phyloP scores from a whole-genome alignment of 2,888 invertebrate genomes.

The Altica lythri region DNA sequence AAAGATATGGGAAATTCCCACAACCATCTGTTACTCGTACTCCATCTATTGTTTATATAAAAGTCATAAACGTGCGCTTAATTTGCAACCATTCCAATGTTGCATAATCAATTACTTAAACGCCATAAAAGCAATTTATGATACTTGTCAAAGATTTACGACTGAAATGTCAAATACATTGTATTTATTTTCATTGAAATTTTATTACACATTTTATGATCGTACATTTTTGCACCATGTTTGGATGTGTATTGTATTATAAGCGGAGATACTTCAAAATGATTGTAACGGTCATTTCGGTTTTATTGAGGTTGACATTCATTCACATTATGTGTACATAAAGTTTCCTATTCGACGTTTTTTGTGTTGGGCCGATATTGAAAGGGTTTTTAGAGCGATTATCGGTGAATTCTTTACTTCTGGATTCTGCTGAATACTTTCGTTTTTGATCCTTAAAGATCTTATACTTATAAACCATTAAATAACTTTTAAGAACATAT shows the following conservation, averaged over 20 bases:
- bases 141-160: slow-evolving; percentile 26
- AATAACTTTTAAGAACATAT: no score
- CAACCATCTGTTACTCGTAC: no score
- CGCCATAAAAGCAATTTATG: slow-evolving; percentile 33
- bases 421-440: background rate
- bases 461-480: no score
- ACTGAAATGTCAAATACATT: slow-evolving; percentile 33
- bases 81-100: slow-evolving; percentile 11
- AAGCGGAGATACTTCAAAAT: slow-evolving; percentile 22
- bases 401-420: background rate
- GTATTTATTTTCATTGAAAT: slow-evolving; percentile 33
- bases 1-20: no score
- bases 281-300: slow-evolving; percentile 20
- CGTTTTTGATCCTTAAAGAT: no score
- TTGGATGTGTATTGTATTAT: slow-evolving; percentile 25
- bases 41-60: slow-evolving; percentile 9
- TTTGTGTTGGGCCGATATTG: slow-evolving; percentile 4
- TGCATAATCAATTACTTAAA: slow-evolving; percentile 29
- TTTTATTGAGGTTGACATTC: slow-evolving; percentile 22
- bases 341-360: slow-evolving; percentile 12
- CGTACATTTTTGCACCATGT: slow-evolving; percentile 29
- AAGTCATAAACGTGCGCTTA: background rate
- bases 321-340: slow-evolving; percentile 15
- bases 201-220: slow-evolving; percentile 33
- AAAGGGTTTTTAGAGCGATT: background rate